Evolutionary conservation across 1,140 invertebrate genomes (phyloP).

Genomic region (Cardiocondyla obscurior): DNA sequence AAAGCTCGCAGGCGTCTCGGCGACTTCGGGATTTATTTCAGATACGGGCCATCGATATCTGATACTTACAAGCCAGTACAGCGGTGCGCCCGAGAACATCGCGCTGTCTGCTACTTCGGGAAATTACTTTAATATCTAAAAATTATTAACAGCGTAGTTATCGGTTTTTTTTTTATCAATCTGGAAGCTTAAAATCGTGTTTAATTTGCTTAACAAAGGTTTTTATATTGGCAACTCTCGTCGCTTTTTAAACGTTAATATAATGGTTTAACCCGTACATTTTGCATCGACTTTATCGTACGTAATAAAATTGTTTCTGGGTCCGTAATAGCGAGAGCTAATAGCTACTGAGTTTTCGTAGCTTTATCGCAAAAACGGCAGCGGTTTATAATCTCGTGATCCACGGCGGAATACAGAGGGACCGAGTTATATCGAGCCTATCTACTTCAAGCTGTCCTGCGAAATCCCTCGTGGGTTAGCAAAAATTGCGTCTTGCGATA

Average conservation of each 20-base stretch:
- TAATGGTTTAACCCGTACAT: neutral
- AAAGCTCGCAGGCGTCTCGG: neutral
- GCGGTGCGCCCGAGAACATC: neutral
- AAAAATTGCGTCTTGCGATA: neutral
- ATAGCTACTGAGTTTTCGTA: neutral
- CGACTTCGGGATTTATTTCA: constrained; percentile 8
- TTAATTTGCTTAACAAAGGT: neutral
- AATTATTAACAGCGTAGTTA: neutral
- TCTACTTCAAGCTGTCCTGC: neutral
- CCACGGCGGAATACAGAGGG: neutral
- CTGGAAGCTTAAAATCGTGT: neutral
- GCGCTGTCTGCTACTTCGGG: neutral
- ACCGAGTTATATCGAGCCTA: neutral
- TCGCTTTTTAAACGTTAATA: neutral
- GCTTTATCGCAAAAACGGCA: neutral
- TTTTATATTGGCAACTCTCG: neutral
- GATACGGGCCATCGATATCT: constrained; percentile 13
- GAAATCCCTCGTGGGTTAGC: neutral
- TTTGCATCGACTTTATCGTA: neutral
- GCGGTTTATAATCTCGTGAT: neutral
- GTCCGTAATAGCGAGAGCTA: neutral
- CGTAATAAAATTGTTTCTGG: neutral
- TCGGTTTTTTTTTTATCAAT: neutral
- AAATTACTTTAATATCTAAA: neutral
- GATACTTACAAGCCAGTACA: neutral